Conservation (phyloP, 2,113 vertebrate genomes). For the Physeter macrocephalus region DNA sequence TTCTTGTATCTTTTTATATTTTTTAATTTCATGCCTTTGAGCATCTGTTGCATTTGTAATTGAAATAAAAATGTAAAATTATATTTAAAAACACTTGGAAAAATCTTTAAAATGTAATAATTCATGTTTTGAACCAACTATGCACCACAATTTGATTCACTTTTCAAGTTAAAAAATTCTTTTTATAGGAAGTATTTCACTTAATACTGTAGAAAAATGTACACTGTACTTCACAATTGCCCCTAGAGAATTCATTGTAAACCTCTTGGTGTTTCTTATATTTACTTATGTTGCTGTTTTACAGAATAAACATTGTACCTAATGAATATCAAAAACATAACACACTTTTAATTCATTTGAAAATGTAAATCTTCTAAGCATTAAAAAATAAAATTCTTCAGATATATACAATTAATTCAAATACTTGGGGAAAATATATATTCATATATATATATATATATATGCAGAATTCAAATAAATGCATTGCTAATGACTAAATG, state of each 20-base stretch:
- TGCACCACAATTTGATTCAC: conserved; percentile 46
- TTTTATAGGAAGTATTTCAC: conserved; percentile 67
- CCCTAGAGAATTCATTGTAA: conserved; percentile 63
- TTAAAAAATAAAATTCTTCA: conserved; percentile 48
- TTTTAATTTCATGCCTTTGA: background rate
- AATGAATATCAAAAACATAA: conserved; percentile 69
- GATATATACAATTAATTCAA: conserved; percentile 53
- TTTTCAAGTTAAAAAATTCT: conserved; percentile 58
- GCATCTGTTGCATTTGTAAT: background rate
- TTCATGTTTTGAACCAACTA: conserved; percentile 58
- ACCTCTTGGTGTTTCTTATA: conserved; percentile 61
- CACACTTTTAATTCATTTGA: conserved; percentile 64
- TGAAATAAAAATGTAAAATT: background rate
- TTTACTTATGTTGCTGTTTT: conserved; percentile 75
- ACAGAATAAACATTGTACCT: conserved; percentile 56
- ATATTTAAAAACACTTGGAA: conserved; percentile 54
- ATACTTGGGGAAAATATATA: background rate
- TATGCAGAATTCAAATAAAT: conserved; percentile 23
- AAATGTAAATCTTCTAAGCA: conserved; percentile 70
- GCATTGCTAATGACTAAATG: background rate
- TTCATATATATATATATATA: background rate
- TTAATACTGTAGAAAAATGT: conserved; percentile 69
- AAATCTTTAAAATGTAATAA: conserved; percentile 68
- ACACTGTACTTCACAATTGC: conserved; percentile 1
- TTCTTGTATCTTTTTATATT: background rate